These are phyloP conservation scores for Grallaria varia DNA, from an alignment of 2,113 vertebrate species.

Conservation along the genomic window DNA sequence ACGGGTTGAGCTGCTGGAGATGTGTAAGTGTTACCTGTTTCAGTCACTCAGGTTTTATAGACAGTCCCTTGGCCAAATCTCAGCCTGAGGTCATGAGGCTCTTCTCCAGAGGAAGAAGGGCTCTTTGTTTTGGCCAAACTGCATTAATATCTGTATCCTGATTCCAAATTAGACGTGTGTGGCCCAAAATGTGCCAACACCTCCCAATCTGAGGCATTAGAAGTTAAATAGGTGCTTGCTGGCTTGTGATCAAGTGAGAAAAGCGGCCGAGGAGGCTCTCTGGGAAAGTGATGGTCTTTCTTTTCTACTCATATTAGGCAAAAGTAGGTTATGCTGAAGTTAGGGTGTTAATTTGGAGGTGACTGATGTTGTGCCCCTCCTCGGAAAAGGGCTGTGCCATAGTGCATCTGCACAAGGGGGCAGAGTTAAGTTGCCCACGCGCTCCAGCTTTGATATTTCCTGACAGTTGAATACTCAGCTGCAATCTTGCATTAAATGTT, in stretches of 20 bases:
- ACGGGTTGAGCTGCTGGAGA: background rate
- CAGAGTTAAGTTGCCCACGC: conserved; percentile 57
- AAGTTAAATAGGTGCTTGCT: background rate
- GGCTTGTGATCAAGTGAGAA: background rate
- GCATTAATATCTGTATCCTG: background rate
- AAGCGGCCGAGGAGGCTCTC: background rate
- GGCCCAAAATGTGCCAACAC: background rate
- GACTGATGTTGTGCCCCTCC: background rate
- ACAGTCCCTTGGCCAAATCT: background rate
- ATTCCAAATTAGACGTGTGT: background rate
- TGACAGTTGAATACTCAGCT: conserved; percentile 28
- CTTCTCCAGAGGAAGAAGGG: background rate
- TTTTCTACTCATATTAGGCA: background rate
- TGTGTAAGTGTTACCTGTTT: conserved; percentile 1
- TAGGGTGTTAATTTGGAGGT: background rate
- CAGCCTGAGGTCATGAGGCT: background rate
- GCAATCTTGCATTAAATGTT: conserved; percentile 31
- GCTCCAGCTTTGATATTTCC: background rate
- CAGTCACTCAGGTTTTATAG: background rate
- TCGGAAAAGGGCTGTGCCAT: background rate
- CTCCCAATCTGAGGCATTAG: background rate
- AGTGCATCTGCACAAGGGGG: conserved; percentile 42
- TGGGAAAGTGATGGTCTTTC: background rate
- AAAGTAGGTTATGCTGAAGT: background rate
- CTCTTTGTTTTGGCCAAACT: conserved; percentile 14